phyloP scores from a whole-genome alignment of 2,888 invertebrate species.

The Caenorhabditis virilis region DNA sequence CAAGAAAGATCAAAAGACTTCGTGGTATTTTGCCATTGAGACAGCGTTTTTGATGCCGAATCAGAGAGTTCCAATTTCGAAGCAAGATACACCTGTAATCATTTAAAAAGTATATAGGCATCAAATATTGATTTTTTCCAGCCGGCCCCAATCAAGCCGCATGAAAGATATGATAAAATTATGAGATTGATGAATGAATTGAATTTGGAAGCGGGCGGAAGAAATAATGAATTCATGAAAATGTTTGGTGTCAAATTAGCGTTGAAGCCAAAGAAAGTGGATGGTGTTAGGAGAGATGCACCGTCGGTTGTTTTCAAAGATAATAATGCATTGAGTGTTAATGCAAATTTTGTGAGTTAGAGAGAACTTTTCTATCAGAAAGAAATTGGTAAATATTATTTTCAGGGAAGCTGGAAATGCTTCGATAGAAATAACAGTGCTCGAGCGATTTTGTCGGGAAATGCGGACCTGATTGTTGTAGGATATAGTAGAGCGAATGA shows the following conservation, averaged over 20 bases:
- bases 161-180: slow-evolving; percentile 12
- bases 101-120: not conserved
- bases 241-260: slow-evolving; percentile 5
- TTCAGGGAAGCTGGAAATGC: not conserved
- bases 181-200: slow-evolving; percentile 6
- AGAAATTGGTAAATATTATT: not conserved
- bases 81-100: not conserved
- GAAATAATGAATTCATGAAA: slow-evolving; percentile 2
- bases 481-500: not conserved
- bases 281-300: slow-evolving; percentile 1
- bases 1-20: not conserved
- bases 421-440: not conserved
- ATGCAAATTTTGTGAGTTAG: too few species aligned
- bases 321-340: too few species aligned
- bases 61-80: slow-evolving; percentile 3
- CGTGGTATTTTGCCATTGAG: not conserved
- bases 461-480: not conserved
- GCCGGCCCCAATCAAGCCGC: slow-evolving; percentile 6
- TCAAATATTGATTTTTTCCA: not conserved
- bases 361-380: not conserved
- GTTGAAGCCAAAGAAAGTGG: not conserved
- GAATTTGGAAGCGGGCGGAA: slow-evolving; percentile 5
- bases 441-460: not conserved
- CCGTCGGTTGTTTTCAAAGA: slow-evolving; percentile 1
- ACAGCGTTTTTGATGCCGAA: not conserved